Base-by-base conservation (phyloP, 2,113 vertebrate species). In the Limanda limanda region DNA sequence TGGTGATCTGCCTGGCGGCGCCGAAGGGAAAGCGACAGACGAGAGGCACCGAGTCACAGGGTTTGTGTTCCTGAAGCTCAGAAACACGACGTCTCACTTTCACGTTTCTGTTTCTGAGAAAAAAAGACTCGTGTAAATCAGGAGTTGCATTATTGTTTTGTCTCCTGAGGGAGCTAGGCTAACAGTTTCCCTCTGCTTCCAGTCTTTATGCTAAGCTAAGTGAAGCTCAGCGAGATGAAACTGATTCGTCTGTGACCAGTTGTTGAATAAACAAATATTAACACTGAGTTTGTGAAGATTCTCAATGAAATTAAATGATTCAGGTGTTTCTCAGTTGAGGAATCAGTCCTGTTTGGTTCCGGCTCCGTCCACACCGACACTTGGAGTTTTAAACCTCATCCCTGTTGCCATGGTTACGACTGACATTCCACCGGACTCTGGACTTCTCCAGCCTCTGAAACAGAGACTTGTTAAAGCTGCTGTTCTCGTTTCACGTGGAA, bases 1-100 rank as follows among this genome's bases (percentile, higher is more conserved):
- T 88, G 88, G 82, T 71, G 86, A 51, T 51, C 47, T 51, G 47
- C 82, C 90, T 79, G 84, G 80, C 37, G 2, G 69, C 76, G 74
- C 85, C 79, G 55, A 79, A 51, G 47, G 47, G 47, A 51, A 51
- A 51, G 4, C 47, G 7, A 18, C 47, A 51, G 47, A 51, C 47
- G 47, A 51, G 47, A 51, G 47, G 20, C 47, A 51, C 17, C 1
- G 47, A 51, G 47, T 51, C 47, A 51, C 47, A 20, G 47, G 6
- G 15, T 51, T 18, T 8, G 1, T 18, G 47, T 15, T 18, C 17
- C 4, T 17, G 47, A 18, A 51, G 47, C 15, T 15, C 47, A 51
- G 47, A 51, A 20, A 48, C 14, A 48, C 47, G 4, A 1, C 47
- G 47, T 51, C 47, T 51, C 2, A 7, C 18, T 31, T 31, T 31